Conservation (phyloP, 2,888 invertebrate species). For the Acanthosepion pharaonis region DNA sequence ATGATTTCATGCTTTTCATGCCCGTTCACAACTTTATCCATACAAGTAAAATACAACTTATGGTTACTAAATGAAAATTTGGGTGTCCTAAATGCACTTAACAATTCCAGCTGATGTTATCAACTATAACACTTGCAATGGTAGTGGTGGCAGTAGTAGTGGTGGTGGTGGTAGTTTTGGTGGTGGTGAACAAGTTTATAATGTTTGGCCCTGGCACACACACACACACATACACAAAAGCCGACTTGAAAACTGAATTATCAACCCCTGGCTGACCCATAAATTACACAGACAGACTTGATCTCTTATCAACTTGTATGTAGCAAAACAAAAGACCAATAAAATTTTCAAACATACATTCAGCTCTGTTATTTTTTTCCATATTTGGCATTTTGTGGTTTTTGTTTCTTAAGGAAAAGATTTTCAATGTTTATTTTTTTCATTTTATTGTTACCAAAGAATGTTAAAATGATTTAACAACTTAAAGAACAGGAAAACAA, state of each 20-base stretch:
- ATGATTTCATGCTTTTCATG: background rate
- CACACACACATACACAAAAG: background rate
- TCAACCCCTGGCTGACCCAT: slow-evolving; percentile 11
- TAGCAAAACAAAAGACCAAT: background rate
- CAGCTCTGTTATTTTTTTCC: slow-evolving; percentile 25
- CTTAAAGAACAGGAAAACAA: too few relatives aligned
- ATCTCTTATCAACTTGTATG: slow-evolving; percentile 24
- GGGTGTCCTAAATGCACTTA: background rate
- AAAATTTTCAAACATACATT: background rate
- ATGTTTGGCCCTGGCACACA: slow-evolving; percentile 22
- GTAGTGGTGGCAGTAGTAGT: slow-evolving; percentile 33
- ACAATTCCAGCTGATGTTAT: background rate
- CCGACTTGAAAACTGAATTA: slow-evolving; percentile 35
- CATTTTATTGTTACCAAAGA: too few relatives aligned
- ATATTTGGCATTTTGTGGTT: background rate
- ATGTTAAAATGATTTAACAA: too few relatives aligned
- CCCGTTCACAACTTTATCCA: background rate
- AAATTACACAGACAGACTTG: slow-evolving; percentile 24
- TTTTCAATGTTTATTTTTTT: too few relatives aligned
- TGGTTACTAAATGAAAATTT: background rate
- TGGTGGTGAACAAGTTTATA: background rate
- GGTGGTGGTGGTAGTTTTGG: slow-evolving; percentile 36
- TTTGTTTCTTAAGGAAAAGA: background rate
- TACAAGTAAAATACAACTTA: background rate
- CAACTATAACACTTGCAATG: background rate